These are phyloP conservation scores for Microctonus aethiopoides DNA, from an alignment of 2,888 invertebrate genomes.

Conservation along the genomic window DNA sequence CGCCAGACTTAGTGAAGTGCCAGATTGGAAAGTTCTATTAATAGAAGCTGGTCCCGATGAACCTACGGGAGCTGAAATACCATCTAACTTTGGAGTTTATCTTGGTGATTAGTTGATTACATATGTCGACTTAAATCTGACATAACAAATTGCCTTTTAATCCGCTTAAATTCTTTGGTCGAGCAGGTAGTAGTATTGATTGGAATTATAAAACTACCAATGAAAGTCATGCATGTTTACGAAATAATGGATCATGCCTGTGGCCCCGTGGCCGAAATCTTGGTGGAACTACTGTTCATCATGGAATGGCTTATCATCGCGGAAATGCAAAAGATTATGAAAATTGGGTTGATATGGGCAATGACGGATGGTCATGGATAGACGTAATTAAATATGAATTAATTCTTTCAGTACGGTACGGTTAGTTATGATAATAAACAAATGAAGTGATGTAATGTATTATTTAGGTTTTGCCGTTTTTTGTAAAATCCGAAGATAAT, in stretches of 20 bases:
- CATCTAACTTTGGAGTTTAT: conserved; percentile 52
- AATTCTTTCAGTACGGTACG: too few relatives aligned
- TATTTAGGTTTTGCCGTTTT: conserved; percentile 75
- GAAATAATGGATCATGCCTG: conserved; percentile 68
- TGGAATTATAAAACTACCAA: conserved; percentile 76
- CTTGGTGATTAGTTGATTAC: conserved; percentile 47
- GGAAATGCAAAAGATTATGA: conserved; percentile 81
- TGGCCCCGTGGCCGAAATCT: conserved; percentile 79
- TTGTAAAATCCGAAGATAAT: conserved; percentile 76
- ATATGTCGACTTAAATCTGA: background rate
- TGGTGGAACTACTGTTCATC: conserved; percentile 79
- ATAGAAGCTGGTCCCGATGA: conserved; percentile 80
- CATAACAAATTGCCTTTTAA: background rate
- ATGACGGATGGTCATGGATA: conserved; percentile 79
- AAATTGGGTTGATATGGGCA: conserved; percentile 78
- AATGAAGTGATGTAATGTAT: background rate
- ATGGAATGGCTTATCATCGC: conserved; percentile 87
- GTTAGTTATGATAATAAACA: background rate
- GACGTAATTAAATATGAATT: conserved; percentile 66
- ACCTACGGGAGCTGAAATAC: conserved; percentile 69
- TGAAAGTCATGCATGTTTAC: conserved; percentile 72
- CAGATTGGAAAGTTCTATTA: conserved; percentile 74
- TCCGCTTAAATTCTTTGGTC: background rate
- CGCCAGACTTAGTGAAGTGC: conserved; percentile 72
- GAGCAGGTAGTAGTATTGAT: conserved; percentile 69